Conservation (phyloP, 2,888 invertebrate genomes). For the Deroplatys truncata region DNA sequence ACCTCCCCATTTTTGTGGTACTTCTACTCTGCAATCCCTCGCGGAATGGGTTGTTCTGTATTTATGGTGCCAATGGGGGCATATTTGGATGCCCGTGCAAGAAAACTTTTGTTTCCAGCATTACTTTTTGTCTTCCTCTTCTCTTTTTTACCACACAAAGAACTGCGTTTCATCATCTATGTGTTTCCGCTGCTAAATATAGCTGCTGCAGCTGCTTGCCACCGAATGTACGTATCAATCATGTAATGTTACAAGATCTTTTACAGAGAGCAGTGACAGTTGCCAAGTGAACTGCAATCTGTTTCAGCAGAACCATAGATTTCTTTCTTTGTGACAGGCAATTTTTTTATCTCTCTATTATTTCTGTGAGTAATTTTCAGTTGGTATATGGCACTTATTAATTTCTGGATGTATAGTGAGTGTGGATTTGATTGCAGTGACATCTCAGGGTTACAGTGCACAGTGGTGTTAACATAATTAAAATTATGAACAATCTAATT, state of each 20-base stretch:
- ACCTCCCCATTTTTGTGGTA: constrained; percentile 96
- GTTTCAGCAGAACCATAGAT: too few relatives aligned
- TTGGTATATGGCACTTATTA: too few relatives aligned
- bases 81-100: constrained; percentile 65
- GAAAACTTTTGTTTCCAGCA: constrained; percentile 65
- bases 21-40: constrained; percentile 93
- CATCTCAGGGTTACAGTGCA: too few relatives aligned
- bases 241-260: not conserved
- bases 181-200: constrained; percentile 92
- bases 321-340: too few relatives aligned
- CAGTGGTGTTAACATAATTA: too few relatives aligned
- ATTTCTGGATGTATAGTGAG: too few relatives aligned
- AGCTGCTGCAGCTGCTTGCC: constrained; percentile 81
- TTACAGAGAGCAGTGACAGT: too few relatives aligned
- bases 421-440: too few relatives aligned
- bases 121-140: constrained; percentile 81
- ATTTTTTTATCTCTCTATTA: too few relatives aligned
- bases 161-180: constrained; percentile 95
- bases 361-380: too few relatives aligned
- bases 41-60: constrained; percentile 80
- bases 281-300: too few relatives aligned
- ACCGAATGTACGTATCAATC: constrained; percentile 71
- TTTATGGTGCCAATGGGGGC: constrained; percentile 75
- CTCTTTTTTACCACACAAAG: constrained; percentile 96
- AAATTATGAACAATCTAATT: too few relatives aligned